Conservation (phyloP, 1,140 invertebrate genomes). For the Camponotus floridanus region DNA sequence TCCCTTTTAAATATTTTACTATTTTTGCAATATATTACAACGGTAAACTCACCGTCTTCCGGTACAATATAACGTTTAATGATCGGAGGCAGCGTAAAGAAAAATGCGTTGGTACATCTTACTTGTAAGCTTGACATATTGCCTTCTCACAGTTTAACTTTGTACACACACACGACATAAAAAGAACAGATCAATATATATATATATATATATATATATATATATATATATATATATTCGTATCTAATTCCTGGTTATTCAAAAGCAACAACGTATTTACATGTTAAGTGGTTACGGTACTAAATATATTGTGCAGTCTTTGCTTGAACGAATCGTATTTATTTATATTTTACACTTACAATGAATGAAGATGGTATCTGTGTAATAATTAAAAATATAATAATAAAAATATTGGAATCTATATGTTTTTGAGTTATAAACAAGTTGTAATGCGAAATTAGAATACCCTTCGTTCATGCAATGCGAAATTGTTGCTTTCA, state of each 20-base stretch:
- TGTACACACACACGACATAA: slow-evolving; percentile 51
- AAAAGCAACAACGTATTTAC: slow-evolving; percentile 70
- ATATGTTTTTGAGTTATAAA: not conserved
- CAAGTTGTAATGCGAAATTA: not conserved
- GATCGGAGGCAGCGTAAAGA: slow-evolving; percentile 25
- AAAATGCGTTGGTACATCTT: slow-evolving; percentile 64
- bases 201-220: slow-evolving; percentile 58
- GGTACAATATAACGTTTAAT: slow-evolving; percentile 78
- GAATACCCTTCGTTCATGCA: slow-evolving; percentile 28
- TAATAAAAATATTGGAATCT: not conserved
- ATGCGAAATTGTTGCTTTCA: slow-evolving; percentile 36
- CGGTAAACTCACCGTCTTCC: slow-evolving; percentile 81
- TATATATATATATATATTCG: slow-evolving; percentile 55
- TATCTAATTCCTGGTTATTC: slow-evolving; percentile 69
- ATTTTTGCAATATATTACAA: slow-evolving; percentile 81
- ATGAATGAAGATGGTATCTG: not conserved
- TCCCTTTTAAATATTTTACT: slow-evolving; percentile 74
- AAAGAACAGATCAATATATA: slow-evolving; percentile 56
- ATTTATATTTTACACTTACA: not conserved
- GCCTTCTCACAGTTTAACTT: slow-evolving; percentile 60
- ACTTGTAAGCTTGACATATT: slow-evolving; percentile 66
- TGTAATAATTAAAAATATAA: not conserved
- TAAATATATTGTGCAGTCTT: slow-evolving; percentile 60
- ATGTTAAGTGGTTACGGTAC: slow-evolving; percentile 64
- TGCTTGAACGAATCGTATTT: slow-evolving; percentile 63